Evolutionary conservation across 2,888 invertebrate genomes (phyloP).

Genomic region (Dynastes tityus): DNA sequence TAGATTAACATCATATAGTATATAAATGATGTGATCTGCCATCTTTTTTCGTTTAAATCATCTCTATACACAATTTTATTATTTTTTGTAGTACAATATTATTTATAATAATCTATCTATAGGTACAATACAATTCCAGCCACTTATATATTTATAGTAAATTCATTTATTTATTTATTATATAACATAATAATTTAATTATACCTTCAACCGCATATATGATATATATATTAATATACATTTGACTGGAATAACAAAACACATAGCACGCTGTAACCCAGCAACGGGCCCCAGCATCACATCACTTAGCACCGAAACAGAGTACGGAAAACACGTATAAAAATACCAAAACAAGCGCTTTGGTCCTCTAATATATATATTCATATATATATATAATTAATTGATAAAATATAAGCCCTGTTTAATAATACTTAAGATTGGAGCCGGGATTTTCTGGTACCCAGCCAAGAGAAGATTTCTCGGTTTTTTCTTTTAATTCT

Average conservation of each 20-base stretch:
- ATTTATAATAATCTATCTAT: slow-evolving; percentile 54
- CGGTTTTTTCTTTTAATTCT: slow-evolving; percentile 40
- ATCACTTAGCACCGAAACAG: slow-evolving; percentile 69
- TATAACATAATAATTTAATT: slow-evolving; percentile 65
- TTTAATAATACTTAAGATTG: slow-evolving; percentile 67
- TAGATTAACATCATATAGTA: slow-evolving; percentile 66
- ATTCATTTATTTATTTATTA: slow-evolving; percentile 61
- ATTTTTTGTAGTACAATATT: slow-evolving; percentile 50
- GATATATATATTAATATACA: slow-evolving; percentile 65
- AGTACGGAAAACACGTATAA: slow-evolving; percentile 69
- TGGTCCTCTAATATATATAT: slow-evolving; percentile 65
- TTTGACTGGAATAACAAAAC: slow-evolving; percentile 69
- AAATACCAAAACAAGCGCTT: slow-evolving; percentile 69
- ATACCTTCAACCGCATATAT: slow-evolving; percentile 67
- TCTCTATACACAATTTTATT: slow-evolving; percentile 45
- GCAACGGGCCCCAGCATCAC: slow-evolving; percentile 59
- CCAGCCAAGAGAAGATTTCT: slow-evolving; percentile 44
- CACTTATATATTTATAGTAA: slow-evolving; percentile 62
- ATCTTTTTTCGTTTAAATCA: slow-evolving; percentile 46
- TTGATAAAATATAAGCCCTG: slow-evolving; percentile 67
- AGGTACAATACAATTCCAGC: slow-evolving; percentile 62
- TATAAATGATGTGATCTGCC: slow-evolving; percentile 60
- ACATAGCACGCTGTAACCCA: slow-evolving; percentile 59
- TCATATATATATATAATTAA: slow-evolving; percentile 59
- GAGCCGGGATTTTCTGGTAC: slow-evolving; percentile 45